phyloP scores from a whole-genome alignment of 2,113 vertebrate species.

The Andinoacara biseriatus region DNA sequence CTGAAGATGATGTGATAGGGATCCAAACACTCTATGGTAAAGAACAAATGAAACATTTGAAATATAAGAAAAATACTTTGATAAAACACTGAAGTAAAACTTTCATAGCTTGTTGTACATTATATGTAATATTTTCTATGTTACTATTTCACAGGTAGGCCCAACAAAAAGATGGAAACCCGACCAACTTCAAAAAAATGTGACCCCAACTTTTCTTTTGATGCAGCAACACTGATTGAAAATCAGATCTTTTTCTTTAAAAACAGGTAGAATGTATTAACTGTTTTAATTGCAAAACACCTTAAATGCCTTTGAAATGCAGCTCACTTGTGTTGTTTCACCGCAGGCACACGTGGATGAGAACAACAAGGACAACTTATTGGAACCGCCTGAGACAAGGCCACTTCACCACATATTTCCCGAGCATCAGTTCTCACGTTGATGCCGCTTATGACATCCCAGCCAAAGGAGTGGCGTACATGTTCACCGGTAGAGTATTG shows the following conservation, averaged over 20 bases:
- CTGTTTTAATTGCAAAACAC: background rate
- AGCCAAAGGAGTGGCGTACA: slow-evolving; percentile 62
- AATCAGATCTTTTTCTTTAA: slow-evolving; percentile 75
- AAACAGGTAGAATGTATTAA: slow-evolving; percentile 54
- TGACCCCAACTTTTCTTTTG: slow-evolving; percentile 64
- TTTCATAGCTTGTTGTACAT: background rate
- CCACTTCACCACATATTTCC: slow-evolving; percentile 59
- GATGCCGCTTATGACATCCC: slow-evolving; percentile 75
- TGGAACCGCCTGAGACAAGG: slow-evolving; percentile 66
- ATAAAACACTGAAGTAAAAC: background rate
- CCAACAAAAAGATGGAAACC: slow-evolving; percentile 22
- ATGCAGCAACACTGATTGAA: slow-evolving; percentile 71
- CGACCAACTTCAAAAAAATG: slow-evolving; percentile 56
- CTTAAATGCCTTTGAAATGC: background rate
- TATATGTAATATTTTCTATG: background rate
- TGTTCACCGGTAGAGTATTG: slow-evolving; percentile 75
- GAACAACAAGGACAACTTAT: slow-evolving; percentile 50
- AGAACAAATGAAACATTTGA: background rate
- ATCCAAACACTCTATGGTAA: slow-evolving; percentile 80
- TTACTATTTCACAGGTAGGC: slow-evolving; percentile 55
- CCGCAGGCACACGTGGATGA: slow-evolving; percentile 71
- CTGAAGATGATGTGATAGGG: slow-evolving; percentile 77
- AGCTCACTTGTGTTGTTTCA: background rate
- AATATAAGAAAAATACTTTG: background rate
- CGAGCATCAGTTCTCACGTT: slow-evolving; percentile 55